Base-by-base conservation (phyloP, 2,113 vertebrate species). In the Anolis sagrei region DNA sequence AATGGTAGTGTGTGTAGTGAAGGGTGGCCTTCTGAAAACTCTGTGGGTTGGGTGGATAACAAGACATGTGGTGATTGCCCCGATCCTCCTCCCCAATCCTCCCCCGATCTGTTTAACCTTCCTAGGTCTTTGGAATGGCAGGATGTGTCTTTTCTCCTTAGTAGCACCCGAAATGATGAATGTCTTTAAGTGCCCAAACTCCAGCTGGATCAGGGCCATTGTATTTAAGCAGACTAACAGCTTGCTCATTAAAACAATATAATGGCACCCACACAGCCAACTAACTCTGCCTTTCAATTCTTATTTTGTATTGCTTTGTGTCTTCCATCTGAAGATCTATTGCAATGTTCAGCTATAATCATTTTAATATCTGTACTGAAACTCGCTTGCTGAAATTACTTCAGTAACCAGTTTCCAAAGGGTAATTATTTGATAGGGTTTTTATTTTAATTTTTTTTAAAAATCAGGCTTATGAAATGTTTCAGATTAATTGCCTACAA, bases 331-430 rank as follows among this genome's bases (percentile, higher is more conserved):
- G 34, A 58, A 58, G 66, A 79, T 58, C 25, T 77, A n/a, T 39
- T 84, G 74, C 11, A 89, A 82, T n/a, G n/a, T 51, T 29, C 36
- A 7, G 27, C 11, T 64, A 34, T 9, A 84, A 54, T 75, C 69
- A 48, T 89, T 91, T 87, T 51, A 91, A 87, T 86, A 86, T 7
- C 62, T 0, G 29, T 81, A 76, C 13, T 68, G 23, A 88, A 86
- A 39, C 1, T 84, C 83, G 92, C 32, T 76, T 82, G 25, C 4
- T 87, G 66, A 82, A 83, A 13, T 73, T 81, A 39, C 5, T 62
- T 39, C 13, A 87, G 23, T 16, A 84, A 0, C 1, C 36, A 58
- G 36, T 49, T 84, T 89, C 76, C 80, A 48, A 89, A 88, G 76
- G 34, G 49, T 51, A 90, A 32, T 0, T 91, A 29, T 66, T 89